phyloP scores from a whole-genome alignment of 2,113 vertebrate species.

The Cardinalis cardinalis region DNA sequence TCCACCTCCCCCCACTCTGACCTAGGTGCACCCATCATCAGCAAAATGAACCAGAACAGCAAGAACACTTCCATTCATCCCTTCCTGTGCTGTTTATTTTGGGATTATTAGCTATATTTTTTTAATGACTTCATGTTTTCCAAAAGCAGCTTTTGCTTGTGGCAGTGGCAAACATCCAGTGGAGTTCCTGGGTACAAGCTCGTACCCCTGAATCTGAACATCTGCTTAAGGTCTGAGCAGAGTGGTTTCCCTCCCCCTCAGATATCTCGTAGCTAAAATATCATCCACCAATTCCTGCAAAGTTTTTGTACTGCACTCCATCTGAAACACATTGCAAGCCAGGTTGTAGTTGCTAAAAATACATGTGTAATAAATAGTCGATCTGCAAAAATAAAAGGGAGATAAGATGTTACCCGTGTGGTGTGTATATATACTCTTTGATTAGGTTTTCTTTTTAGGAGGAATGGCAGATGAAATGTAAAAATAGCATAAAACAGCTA shows the following conservation, averaged over 20 bases:
- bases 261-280: constrained; percentile 11
- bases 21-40: background rate
- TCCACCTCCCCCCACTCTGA: background rate
- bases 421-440: background rate
- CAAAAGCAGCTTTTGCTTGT: background rate
- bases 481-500: constrained; percentile 29
- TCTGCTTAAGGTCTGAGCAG: constrained; percentile 38
- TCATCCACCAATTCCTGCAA: background rate
- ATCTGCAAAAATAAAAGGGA: constrained; percentile 25
- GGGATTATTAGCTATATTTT: constrained; percentile 3
- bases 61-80: background rate
- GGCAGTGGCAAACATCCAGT: constrained; percentile 11
- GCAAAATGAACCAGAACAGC: background rate
- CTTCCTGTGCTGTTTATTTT: constrained; percentile 30
- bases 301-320: background rate
- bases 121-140: background rate
- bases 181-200: background rate
- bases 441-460: constrained; percentile 32
- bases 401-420: constrained; percentile 15
- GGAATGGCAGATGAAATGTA: constrained; percentile 28
- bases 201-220: background rate
- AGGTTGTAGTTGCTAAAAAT: constrained; percentile 59
- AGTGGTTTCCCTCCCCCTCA: background rate
- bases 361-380: constrained; percentile 26
- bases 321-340: constrained; percentile 38